phyloP scores from a whole-genome alignment of 2,113 vertebrate species.

The Hemicordylus capensis region DNA sequence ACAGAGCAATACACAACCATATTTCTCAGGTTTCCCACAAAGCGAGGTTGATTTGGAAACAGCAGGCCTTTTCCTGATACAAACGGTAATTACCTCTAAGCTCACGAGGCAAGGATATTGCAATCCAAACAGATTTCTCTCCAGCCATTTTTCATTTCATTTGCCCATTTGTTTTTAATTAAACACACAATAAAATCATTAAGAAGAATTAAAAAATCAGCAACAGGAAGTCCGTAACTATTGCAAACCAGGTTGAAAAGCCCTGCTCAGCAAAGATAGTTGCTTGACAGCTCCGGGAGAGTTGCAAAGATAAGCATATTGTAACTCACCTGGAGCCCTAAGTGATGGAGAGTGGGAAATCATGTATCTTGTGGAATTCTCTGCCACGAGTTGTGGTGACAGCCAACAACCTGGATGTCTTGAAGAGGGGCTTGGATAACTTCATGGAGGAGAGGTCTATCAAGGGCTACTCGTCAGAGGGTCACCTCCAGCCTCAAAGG shows the following conservation, averaged over 20 bases:
- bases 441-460: too few species aligned
- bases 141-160: conserved; percentile 13
- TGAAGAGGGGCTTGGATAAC: too few species aligned
- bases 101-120: not conserved
- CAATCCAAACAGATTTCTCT: not conserved
- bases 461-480: too few species aligned
- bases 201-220: not conserved
- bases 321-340: not conserved
- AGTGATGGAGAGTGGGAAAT: not conserved
- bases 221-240: not conserved
- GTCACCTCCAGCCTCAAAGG: too few species aligned
- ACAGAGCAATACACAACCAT: conserved; percentile 34
- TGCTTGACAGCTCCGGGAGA: not conserved
- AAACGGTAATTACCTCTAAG: conserved; percentile 19
- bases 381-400: too few species aligned
- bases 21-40: conserved; percentile 54
- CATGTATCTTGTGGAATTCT: too few species aligned
- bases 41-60: conserved; percentile 55
- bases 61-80: conserved; percentile 30
- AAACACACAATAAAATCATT: not conserved
- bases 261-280: not conserved
- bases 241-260: not conserved
- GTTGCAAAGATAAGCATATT: not conserved
- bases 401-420: too few species aligned
- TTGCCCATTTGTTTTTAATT: not conserved